phyloP scores from a whole-genome alignment of 1,140 invertebrate genomes.

The Ceratitis capitata region DNA sequence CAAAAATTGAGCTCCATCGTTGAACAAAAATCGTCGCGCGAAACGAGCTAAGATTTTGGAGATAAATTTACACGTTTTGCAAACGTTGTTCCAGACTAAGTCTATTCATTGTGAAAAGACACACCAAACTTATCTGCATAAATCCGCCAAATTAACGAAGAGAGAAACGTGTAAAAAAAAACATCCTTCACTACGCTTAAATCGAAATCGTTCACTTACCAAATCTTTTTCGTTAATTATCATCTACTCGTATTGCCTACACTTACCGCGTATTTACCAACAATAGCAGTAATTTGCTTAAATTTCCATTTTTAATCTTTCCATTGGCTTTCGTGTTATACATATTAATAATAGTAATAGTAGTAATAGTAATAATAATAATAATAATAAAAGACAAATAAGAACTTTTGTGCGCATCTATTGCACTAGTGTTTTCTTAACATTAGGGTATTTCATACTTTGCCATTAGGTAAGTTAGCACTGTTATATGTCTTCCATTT shows the following conservation, averaged over 20 bases:
- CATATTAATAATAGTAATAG: background rate
- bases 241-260: background rate
- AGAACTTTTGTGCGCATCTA: background rate
- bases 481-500: conserved; percentile 63
- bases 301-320: background rate
- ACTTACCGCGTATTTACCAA: background rate
- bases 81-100: no score
- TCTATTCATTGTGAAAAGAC: no score
- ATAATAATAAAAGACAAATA: background rate
- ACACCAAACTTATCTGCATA: no score
- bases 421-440: background rate
- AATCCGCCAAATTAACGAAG: no score
- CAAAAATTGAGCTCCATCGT: no score
- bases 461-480: background rate
- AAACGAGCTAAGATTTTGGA: no score
- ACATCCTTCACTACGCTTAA: no score
- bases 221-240: background rate
- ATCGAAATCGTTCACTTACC: background rate
- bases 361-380: background rate
- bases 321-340: background rate
- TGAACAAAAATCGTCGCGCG: no score
- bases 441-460: background rate
- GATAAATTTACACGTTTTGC: no score
- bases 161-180: no score
- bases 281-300: background rate